A percentile compares a stretch with the other conserved stretches of the same genome.
Conservation (phyloP, 30 jellyfish, hydroid and myxozoan genomes). For the Euphysa ruthae region DNA sequence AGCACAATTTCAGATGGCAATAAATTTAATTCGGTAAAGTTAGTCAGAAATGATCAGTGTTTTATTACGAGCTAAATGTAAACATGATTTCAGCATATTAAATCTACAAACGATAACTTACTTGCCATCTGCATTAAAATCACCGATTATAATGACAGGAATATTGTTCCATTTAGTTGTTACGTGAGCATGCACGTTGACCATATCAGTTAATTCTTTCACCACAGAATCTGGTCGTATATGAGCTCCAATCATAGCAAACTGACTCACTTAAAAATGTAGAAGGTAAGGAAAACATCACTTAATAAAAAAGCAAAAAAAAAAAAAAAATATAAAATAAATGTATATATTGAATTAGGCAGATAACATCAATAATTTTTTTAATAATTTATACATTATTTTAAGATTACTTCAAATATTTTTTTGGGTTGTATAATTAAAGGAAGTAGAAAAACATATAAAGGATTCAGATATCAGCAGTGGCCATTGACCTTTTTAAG, state of each 20-base stretch:
- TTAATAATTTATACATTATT: neutral
- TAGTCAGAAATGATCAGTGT: no score
- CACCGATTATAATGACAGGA: slow-evolving; percentile 19
- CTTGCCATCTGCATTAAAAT: slow-evolving; percentile 33
- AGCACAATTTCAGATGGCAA: no score
- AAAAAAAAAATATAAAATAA: neutral
- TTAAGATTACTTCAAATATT: neutral
- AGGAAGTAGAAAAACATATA: neutral
- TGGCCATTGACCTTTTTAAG: no score
- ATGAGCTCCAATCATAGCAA: slow-evolving; percentile 34
- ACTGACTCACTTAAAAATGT: slow-evolving; percentile 6
- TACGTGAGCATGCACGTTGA: neutral
- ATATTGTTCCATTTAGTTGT: neutral
- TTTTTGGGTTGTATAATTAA: neutral
- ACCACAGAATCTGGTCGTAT: slow-evolving; percentile 14
- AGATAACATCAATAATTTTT: no score
- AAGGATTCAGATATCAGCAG: no score
- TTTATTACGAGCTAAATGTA: no score
- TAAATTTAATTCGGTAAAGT: no score
- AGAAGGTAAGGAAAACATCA: no score
- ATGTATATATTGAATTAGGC: neutral
- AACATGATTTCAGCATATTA: no score
- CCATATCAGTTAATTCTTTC: slow-evolving; percentile 18
- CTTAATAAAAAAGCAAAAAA: neutral
- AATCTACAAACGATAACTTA: no score